Evolutionary conservation across 2,888 invertebrate genomes (phyloP).

Genomic region (Brachyptera putata): DNA sequence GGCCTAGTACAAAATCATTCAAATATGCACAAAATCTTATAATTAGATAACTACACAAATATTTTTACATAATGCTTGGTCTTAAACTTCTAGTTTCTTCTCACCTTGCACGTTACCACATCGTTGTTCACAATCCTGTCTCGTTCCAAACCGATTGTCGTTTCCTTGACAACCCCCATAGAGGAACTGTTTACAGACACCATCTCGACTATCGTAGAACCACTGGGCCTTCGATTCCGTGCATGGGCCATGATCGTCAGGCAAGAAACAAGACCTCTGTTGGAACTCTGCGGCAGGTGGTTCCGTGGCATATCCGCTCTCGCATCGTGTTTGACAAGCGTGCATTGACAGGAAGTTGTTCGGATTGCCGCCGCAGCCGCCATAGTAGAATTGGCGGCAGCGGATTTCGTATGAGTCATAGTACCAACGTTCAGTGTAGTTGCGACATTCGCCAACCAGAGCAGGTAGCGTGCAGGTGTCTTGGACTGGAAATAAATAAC

Average conservation of each 20-base stretch:
- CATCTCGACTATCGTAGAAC: slow-evolving; percentile 67
- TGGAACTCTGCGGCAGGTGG: slow-evolving; percentile 46
- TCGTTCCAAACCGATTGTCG: slow-evolving; percentile 67
- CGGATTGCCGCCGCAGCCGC: slow-evolving; percentile 88
- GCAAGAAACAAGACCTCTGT: slow-evolving; percentile 64
- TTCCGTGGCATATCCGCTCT: slow-evolving; percentile 42
- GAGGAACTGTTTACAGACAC: slow-evolving; percentile 71
- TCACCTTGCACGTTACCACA: slow-evolving; percentile 64
- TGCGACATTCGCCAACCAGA: slow-evolving; percentile 69
- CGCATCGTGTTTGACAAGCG: slow-evolving; percentile 64
- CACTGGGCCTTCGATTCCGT: slow-evolving; percentile 52
- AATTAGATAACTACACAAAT: no score
- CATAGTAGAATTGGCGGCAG: slow-evolving; percentile 81
- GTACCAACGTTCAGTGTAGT: slow-evolving; percentile 74
- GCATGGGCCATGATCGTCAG: slow-evolving; percentile 65
- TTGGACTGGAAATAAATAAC: slow-evolving; percentile 48
- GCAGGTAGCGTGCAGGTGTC: slow-evolving; percentile 72
- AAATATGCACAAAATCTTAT: no score
- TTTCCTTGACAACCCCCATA: slow-evolving; percentile 83
- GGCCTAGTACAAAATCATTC: no score
- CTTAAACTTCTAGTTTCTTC: no score
- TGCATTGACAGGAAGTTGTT: slow-evolving; percentile 74
- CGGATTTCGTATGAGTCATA: slow-evolving; percentile 69
- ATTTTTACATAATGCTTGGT: no score
- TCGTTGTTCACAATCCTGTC: slow-evolving; percentile 64